A percentile compares a stretch with the other conserved stretches of the same genome.
These are phyloP conservation scores for Drosophila hawaiiensis DNA, from an alignment of 2,888 invertebrate species.

Conservation along the genomic window DNA sequence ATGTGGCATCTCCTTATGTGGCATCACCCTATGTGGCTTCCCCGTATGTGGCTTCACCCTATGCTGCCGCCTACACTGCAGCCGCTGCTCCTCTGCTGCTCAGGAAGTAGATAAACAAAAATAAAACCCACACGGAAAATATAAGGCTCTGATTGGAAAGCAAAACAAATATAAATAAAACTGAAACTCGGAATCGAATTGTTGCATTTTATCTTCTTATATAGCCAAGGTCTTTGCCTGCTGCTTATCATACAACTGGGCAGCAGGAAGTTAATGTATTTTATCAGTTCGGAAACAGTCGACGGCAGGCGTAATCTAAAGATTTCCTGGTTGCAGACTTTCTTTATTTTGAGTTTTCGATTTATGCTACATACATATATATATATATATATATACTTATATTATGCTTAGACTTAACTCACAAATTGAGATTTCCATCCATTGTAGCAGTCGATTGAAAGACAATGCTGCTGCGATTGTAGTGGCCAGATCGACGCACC, in stretches of 20 bases:
- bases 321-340: slow-evolving; percentile 29
- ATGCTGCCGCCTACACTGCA: slow-evolving; percentile 61
- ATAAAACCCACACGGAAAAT: slow-evolving; percentile 16
- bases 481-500: slow-evolving; percentile 67
- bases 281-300: slow-evolving; percentile 9
- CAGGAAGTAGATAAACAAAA: slow-evolving; percentile 57
- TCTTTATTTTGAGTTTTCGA: slow-evolving; percentile 7
- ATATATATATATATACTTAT: neutral
- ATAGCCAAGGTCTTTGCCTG: slow-evolving; percentile 55
- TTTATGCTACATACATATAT: slow-evolving; percentile 2
- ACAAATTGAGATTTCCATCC: slow-evolving; percentile 71
- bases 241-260: slow-evolving; percentile 29
- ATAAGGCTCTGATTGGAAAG: slow-evolving; percentile 8
- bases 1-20: slow-evolving; percentile 64
- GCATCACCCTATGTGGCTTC: slow-evolving; percentile 68
- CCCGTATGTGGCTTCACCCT: slow-evolving; percentile 55
- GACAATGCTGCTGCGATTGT: slow-evolving; percentile 81
- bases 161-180: slow-evolving; percentile 21
- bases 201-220: slow-evolving; percentile 32
- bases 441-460: slow-evolving; percentile 83
- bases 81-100: slow-evolving; percentile 65
- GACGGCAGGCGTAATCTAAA: slow-evolving; percentile 7
- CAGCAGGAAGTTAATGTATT: slow-evolving; percentile 43
- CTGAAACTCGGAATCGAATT: slow-evolving; percentile 27
- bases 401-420: slow-evolving; percentile 8